phyloP scores from a whole-genome alignment of 2,113 vertebrate genomes.

The Xenus cinereus region DNA sequence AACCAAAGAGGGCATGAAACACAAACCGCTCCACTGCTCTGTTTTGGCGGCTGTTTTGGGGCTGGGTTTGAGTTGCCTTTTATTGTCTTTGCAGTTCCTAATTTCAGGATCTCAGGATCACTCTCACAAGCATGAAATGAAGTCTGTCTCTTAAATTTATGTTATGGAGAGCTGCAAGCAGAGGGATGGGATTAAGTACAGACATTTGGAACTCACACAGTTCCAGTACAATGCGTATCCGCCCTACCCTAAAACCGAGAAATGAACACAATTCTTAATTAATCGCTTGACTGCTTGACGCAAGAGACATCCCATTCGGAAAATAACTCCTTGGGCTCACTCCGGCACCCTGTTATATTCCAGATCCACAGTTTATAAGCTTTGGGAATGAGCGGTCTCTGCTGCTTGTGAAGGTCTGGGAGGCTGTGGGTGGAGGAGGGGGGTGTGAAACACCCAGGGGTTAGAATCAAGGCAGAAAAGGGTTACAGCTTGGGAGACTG shows the following conservation, averaged over 20 bases:
- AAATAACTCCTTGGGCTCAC: background rate
- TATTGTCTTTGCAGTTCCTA: background rate
- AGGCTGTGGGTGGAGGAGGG: accelerated
- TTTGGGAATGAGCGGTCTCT: background rate
- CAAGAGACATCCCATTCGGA: background rate
- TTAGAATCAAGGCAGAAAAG: background rate
- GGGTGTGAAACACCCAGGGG: background rate
- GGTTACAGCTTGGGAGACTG: background rate
- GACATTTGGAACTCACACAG: background rate
- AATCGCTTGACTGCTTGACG: background rate
- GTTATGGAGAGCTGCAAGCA: background rate
- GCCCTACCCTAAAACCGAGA: background rate
- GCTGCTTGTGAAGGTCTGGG: background rate
- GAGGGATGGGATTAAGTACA: background rate
- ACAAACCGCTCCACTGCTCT: background rate
- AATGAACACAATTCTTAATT: background rate
- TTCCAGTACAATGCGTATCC: background rate
- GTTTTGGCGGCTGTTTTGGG: background rate
- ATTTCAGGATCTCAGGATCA: background rate
- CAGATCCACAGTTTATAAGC: too few relatives aligned
- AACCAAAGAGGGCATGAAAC: background rate
- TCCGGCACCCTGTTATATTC: background rate
- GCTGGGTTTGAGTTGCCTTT: background rate
- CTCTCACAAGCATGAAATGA: background rate
- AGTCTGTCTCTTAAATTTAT: background rate